Percentiles rank a stretch among this genome's conserved stretches.
phyloP scores from a whole-genome alignment of 2,888 invertebrate genomes.

The Synergus laeviventris region DNA sequence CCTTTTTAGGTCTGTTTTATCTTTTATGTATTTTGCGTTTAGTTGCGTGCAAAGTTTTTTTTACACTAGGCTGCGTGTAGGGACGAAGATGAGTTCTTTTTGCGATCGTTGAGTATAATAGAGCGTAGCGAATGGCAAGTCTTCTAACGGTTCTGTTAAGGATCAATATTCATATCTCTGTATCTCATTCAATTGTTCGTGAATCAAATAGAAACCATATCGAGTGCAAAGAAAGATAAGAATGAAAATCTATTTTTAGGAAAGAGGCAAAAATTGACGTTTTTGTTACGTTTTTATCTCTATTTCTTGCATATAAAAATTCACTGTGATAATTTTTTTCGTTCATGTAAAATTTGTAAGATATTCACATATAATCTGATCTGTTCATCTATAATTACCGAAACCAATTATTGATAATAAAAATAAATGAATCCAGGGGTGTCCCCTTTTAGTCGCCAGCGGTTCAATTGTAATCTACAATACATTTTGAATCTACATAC shows the following conservation, averaged over 20 bases:
- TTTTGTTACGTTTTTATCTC: not conserved
- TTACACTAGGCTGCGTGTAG: slow-evolving; percentile 9
- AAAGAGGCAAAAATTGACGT: not conserved
- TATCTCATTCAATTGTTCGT: slow-evolving; percentile 9
- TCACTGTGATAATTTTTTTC: not conserved
- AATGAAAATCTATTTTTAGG: not conserved
- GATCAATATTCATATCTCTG: slow-evolving; percentile 35
- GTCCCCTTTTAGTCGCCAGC: too few species aligned
- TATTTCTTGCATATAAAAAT: not conserved
- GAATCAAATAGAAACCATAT: not conserved
- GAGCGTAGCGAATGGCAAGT: slow-evolving; percentile 18
- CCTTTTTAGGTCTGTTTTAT: slow-evolving; percentile 11
- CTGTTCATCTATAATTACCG: not conserved
- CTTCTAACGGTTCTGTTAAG: slow-evolving; percentile 28
- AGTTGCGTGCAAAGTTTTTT: slow-evolving; percentile 19
- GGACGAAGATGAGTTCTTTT: slow-evolving; percentile 15
- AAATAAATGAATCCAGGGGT: too few species aligned
- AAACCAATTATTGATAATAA: too few species aligned
- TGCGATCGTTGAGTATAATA: slow-evolving; percentile 29
- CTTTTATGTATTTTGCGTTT: slow-evolving; percentile 28
- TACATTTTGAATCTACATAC: too few species aligned
- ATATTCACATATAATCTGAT: not conserved
- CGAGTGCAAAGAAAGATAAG: not conserved
- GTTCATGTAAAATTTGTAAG: too few species aligned
- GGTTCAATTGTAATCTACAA: too few species aligned